Evolutionary conservation across 2,888 invertebrate genomes (phyloP).

Genomic region (Pachymerium ferrugineum): DNA sequence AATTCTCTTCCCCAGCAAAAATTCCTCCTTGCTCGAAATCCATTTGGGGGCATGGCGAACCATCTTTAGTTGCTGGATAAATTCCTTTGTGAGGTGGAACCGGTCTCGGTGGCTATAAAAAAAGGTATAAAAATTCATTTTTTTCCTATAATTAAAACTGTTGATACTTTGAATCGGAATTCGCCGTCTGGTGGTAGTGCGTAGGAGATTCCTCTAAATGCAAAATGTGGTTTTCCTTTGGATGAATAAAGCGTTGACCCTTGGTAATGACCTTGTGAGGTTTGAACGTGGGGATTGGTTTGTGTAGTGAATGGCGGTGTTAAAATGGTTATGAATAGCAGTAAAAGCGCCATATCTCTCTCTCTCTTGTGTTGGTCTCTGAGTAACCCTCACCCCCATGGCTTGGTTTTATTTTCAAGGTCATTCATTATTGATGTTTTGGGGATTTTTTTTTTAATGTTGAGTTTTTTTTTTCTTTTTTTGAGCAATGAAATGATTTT

Average conservation of each 20-base stretch:
- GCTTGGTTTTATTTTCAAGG: no score
- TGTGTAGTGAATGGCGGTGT: no score
- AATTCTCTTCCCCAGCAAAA: not conserved
- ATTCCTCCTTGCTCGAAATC: not conserved
- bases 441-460: no score
- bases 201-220: not conserved
- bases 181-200: not conserved
- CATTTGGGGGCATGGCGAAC: not conserved
- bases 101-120: not conserved
- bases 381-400: no score
- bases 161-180: not conserved
- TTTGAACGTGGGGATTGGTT: not conserved
- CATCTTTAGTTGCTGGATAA: not conserved
- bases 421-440: no score
- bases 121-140: not conserved
- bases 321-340: no score
- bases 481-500: no score
- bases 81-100: not conserved
- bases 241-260: not conserved
- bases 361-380: no score
- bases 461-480: no score
- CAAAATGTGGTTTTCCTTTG: not conserved
- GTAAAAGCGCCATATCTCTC: no score
- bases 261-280: not conserved
- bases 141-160: not conserved